phyloP scores from a whole-genome alignment of 2,113 vertebrate genomes.

The Xerus inauris region DNA sequence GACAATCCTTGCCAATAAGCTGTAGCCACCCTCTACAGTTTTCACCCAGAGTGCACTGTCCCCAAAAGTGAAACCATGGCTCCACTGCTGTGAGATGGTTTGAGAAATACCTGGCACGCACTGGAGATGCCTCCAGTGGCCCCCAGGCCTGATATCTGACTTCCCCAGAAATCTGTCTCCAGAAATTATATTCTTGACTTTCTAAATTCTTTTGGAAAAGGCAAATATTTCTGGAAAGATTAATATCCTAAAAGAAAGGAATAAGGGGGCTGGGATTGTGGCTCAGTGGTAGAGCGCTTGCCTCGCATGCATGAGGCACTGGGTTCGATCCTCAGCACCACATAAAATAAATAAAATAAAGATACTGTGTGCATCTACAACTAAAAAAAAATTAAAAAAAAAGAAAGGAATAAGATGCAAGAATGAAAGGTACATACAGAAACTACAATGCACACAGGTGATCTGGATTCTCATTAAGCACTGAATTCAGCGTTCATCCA shows the following conservation, averaged over 20 bases:
- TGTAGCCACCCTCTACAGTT: rapidly evolving
- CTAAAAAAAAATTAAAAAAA: too few relatives aligned
- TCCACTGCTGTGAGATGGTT: background rate
- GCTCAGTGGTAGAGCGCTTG: too few relatives aligned
- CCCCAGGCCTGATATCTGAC: background rate
- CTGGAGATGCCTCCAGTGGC: background rate
- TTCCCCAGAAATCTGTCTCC: background rate
- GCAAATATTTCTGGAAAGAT: background rate
- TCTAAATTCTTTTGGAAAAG: background rate
- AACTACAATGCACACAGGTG: rapidly evolving
- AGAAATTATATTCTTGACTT: background rate
- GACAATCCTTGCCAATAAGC: background rate
- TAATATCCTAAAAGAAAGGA: background rate
- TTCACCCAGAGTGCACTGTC: background rate
- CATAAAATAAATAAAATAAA: too few relatives aligned
- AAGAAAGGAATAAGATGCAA: background rate
- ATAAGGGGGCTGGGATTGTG: too few relatives aligned
- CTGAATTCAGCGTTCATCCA: too few relatives aligned
- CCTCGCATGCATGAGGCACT: too few relatives aligned
- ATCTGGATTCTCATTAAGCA: background rate
- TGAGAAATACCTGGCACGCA: background rate
- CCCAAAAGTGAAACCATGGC: background rate
- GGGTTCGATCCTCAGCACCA: too few relatives aligned
- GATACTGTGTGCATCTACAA: too few relatives aligned
- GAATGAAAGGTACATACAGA: background rate